phyloP scores from a whole-genome alignment of 2,113 vertebrate species.

The Jacana jacana region DNA sequence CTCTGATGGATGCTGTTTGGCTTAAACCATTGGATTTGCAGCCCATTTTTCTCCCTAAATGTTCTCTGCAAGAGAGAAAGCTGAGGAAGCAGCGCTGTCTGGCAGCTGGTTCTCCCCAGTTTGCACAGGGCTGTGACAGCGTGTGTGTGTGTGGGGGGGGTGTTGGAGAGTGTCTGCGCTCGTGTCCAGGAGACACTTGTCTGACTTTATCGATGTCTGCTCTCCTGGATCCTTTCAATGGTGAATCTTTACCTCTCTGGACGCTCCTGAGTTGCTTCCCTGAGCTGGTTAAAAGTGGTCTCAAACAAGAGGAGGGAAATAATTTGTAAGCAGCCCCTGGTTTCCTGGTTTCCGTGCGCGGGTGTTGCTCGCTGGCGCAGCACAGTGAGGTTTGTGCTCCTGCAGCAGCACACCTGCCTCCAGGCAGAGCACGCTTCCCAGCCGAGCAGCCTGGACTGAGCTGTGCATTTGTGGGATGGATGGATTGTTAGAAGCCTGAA shows the following conservation, averaged over 20 bases:
- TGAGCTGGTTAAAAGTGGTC: background rate
- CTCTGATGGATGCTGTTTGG: background rate
- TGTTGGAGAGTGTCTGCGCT: fast-evolving
- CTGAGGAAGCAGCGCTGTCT: background rate
- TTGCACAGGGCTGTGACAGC: background rate
- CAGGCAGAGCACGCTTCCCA: background rate
- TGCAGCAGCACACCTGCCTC: background rate
- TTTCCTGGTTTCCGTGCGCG: background rate
- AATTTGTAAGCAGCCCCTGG: background rate
- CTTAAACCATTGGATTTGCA: background rate
- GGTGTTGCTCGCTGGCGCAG: background rate
- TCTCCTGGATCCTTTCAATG: background rate
- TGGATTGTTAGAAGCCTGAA: background rate
- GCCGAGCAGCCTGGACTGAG: fast-evolving
- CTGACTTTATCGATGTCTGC: fast-evolving
- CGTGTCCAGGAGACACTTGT: fast-evolving
- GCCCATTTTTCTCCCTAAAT: background rate
- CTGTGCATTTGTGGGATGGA: background rate
- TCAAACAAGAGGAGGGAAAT: background rate
- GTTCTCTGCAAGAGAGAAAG: background rate
- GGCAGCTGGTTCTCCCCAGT: background rate
- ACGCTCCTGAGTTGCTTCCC: background rate
- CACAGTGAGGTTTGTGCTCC: background rate
- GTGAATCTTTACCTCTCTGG: fast-evolving
- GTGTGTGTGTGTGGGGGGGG: fast-evolving